Percentiles rank a stretch among this genome's conserved stretches.
Evolutionary conservation across 1,140 invertebrate genomes (phyloP).

Genomic region (Nephila pilipes): DNA sequence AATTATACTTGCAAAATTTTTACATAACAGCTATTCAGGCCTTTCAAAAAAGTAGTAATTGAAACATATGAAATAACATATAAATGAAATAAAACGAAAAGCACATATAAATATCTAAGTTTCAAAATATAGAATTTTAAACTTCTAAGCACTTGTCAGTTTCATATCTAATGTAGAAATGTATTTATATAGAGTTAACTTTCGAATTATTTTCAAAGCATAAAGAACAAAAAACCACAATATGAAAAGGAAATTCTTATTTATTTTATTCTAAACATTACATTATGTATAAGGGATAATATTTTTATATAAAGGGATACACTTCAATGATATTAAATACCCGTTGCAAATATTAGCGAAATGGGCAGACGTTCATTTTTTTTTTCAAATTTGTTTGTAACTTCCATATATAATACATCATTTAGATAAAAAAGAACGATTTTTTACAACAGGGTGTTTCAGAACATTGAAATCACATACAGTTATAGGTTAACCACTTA

Average conservation of each 20-base stretch:
- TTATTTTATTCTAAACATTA: constrained; percentile 68
- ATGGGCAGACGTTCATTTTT: background rate
- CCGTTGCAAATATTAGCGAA: constrained; percentile 41
- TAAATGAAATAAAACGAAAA: no score
- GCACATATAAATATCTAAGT: no score
- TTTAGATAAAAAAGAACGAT: constrained; percentile 3
- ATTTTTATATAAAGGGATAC: constrained; percentile 52
- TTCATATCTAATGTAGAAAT: no score
- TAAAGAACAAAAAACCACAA: background rate
- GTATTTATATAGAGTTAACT: no score
- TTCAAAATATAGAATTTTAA: no score
- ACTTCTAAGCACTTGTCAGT: no score
- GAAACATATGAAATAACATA: no score
- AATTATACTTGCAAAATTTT: no score
- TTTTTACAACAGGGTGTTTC: background rate
- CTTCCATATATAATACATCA: constrained; percentile 36
- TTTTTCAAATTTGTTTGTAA: background rate
- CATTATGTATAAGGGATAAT: constrained; percentile 46
- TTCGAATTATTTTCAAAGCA: background rate
- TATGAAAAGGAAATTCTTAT: constrained; percentile 39
- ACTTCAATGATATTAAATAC: constrained; percentile 43
- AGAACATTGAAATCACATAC: constrained; percentile 22
- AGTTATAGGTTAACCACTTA: constrained; percentile 5
- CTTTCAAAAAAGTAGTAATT: no score
- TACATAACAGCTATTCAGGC: no score